These are phyloP conservation scores for Dynastes grantii DNA, from an alignment of 2,888 invertebrate genomes.

Conservation along the genomic window DNA sequence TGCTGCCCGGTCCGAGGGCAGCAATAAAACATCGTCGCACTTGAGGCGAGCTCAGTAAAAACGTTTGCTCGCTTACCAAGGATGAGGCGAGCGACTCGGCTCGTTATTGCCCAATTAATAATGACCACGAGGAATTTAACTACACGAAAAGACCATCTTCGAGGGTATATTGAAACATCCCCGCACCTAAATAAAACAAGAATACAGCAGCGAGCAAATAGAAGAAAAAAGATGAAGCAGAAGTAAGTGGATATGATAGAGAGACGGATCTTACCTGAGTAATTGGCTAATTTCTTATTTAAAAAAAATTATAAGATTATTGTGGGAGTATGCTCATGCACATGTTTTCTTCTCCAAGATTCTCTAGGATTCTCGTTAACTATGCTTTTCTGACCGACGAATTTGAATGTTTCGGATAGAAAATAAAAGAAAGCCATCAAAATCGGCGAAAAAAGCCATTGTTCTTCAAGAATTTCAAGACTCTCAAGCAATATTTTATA, in stretches of 20 bases:
- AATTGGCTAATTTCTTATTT: neutral
- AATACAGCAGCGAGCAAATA: conserved; percentile 52
- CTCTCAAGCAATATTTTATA: too few species aligned
- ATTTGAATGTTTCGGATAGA: too few species aligned
- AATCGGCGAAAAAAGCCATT: too few species aligned
- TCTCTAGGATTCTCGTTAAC: too few species aligned
- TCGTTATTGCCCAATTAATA: conserved; percentile 70
- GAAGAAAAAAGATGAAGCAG: conserved; percentile 67
- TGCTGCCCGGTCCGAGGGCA: conserved; percentile 57
- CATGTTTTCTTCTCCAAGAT: too few species aligned
- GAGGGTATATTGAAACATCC: conserved; percentile 69
- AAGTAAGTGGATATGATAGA: conserved; percentile 51
- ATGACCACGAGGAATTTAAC: conserved; percentile 67
- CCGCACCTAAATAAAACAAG: conserved; percentile 57
- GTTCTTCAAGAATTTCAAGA: too few species aligned
- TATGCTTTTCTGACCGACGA: too few species aligned
- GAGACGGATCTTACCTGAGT: neutral
- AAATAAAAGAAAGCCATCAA: too few species aligned
- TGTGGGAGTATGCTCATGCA: too few species aligned
- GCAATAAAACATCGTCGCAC: conserved; percentile 62
- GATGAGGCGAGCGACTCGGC: conserved; percentile 57
- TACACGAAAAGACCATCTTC: conserved; percentile 70
- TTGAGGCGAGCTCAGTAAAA: too few species aligned
- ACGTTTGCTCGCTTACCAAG: neutral
- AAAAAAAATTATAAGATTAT: neutral